Evolutionary conservation across 2,797 vertebrate species (phyloP).

Genomic region (Ceryle rudis): DNA sequence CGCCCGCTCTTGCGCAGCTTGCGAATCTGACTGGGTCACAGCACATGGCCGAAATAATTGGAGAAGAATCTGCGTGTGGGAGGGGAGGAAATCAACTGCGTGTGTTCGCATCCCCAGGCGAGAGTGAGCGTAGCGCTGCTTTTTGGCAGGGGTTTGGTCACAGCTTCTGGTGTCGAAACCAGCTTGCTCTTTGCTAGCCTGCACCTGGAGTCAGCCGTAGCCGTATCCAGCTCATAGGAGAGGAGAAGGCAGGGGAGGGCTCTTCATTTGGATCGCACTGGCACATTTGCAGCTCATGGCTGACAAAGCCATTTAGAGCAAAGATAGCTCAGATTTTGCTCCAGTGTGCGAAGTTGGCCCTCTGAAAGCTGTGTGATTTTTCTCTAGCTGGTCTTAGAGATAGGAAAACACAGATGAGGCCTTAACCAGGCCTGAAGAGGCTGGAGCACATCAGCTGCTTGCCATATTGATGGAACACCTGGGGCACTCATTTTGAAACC

Average conservation of each 20-base stretch:
- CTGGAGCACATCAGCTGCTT: slow-evolving; percentile 58
- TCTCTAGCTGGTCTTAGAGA: slow-evolving; percentile 51
- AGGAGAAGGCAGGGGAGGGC: background rate
- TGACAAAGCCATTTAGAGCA: background rate
- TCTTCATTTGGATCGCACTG: background rate
- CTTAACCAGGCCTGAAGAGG: slow-evolving; percentile 37
- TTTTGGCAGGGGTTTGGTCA: slow-evolving; percentile 2
- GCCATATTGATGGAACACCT: slow-evolving; percentile 77
- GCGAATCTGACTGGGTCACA: background rate
- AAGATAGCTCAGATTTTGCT: slow-evolving; percentile 31
- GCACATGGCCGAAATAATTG: background rate
- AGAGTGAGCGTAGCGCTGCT: background rate
- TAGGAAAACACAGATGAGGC: slow-evolving; percentile 44
- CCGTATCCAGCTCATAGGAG: background rate
- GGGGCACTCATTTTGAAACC: slow-evolving; percentile 71
- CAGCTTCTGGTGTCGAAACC: background rate
- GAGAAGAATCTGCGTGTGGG: background rate
- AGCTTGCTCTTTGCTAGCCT: slow-evolving; percentile 11
- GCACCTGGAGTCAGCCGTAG: background rate
- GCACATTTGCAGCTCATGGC: background rate
- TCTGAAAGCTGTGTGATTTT: slow-evolving; percentile 45
- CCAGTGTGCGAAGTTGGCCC: background rate
- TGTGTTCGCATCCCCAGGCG: background rate
- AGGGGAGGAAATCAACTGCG: background rate
- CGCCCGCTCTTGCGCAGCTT: background rate